Evolutionary conservation across 2,113 vertebrate species (phyloP).

Genomic region (Cololabis saira): DNA sequence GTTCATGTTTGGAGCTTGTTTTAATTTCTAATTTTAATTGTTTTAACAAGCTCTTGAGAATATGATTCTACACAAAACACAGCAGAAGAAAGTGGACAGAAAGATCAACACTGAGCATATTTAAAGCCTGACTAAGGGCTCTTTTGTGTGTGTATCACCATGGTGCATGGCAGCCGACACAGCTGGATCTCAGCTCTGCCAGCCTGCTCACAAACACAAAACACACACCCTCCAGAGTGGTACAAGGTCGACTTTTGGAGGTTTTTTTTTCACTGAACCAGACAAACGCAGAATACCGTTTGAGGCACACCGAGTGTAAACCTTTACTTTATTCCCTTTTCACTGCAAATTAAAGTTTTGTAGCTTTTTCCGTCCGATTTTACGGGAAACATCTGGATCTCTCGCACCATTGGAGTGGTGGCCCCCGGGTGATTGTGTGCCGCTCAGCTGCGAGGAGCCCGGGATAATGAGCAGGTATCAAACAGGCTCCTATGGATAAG

Average conservation of each 20-base stretch:
- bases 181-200: conserved; percentile 53
- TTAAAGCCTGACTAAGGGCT: conserved; percentile 39
- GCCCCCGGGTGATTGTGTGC: conserved; percentile 74
- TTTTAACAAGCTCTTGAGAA: not conserved
- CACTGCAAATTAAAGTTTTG: conserved; percentile 86
- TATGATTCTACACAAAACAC: not conserved
- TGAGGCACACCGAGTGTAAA: conserved; percentile 74
- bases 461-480: conserved; percentile 82
- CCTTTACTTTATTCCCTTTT: conserved; percentile 80
- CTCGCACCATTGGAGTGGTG: conserved; percentile 69
- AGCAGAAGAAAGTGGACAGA: conserved; percentile 1
- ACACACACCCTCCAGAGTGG: conserved; percentile 38
- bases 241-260: conserved; percentile 48
- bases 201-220: conserved; percentile 34
- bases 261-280: conserved; percentile 52
- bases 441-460: conserved; percentile 69
- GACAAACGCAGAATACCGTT: conserved; percentile 67
- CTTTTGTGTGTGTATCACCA: not conserved
- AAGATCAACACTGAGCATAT: conserved; percentile 9
- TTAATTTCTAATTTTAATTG: not conserved
- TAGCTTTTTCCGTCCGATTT: conserved; percentile 86
- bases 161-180: conserved; percentile 32
- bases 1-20: no score
- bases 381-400: conserved; percentile 85
- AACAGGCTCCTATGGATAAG: conserved; percentile 60